A percentile compares a stretch with the other conserved stretches of the same genome.
Evolutionary conservation across 2,113 vertebrate species (phyloP).

Genomic region (Catharus bicknelli): DNA sequence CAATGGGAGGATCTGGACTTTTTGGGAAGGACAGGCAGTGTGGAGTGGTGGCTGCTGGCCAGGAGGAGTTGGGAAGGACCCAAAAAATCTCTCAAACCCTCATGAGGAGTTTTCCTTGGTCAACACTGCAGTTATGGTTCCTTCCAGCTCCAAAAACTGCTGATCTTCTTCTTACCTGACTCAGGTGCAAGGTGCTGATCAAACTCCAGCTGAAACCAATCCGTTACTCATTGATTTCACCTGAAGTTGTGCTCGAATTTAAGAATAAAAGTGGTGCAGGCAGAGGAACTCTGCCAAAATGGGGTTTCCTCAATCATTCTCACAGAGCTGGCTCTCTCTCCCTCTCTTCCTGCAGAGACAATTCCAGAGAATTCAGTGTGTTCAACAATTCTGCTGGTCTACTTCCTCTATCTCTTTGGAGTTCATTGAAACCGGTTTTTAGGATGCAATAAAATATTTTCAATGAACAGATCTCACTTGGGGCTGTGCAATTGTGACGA

Average conservation of each 20-base stretch:
- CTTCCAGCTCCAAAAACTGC: neutral
- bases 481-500: accelerated
- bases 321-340: neutral
- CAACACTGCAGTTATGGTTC: neutral
- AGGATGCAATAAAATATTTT: constrained; percentile 31
- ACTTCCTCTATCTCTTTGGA: neutral
- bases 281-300: neutral
- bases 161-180: constrained; percentile 30
- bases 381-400: neutral
- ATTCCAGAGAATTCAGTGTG: neutral
- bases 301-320: neutral
- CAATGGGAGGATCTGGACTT: neutral
- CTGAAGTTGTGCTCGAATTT: constrained; percentile 20
- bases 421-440: neutral
- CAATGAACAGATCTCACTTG: neutral
- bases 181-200: constrained; percentile 56
- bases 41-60: neutral
- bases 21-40: neutral
- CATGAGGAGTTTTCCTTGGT: accelerated
- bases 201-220: constrained; percentile 18
- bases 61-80: neutral
- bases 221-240: neutral
- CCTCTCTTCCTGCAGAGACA: neutral
- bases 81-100: neutral
- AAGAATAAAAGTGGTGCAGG: neutral